phyloP scores from a whole-genome alignment of 2,113 vertebrate species.

The Peromyscus maniculatus region DNA sequence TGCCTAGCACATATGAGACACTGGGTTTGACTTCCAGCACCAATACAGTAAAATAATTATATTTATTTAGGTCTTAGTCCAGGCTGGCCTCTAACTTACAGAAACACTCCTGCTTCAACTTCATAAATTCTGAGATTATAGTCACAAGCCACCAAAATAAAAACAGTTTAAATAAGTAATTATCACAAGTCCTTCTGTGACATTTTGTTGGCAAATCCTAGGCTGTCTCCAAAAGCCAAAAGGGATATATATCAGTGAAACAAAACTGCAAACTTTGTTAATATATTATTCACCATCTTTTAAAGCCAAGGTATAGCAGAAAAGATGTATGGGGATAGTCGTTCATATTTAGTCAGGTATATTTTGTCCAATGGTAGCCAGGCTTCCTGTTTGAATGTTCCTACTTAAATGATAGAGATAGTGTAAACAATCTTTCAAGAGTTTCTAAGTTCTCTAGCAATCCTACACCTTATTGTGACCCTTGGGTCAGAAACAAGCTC shows the following conservation, averaged over 20 bases:
- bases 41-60: background rate
- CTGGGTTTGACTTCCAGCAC: background rate
- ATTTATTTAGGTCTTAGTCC: background rate
- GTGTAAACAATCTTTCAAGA: conserved; percentile 51
- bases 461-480: conserved; percentile 68
- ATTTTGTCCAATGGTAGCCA: conserved; percentile 40
- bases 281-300: conserved; percentile 53
- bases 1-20: background rate
- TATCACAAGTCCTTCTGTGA: conserved; percentile 54
- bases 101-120: background rate
- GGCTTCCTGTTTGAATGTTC: conserved; percentile 45
- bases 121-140: background rate
- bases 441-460: conserved; percentile 54
- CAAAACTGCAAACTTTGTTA: conserved; percentile 51
- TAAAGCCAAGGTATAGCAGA: conserved; percentile 41
- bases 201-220: conserved; percentile 61
- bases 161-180: background rate
- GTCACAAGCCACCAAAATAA: background rate
- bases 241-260: conserved; percentile 57
- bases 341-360: conserved; percentile 44
- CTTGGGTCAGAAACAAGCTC: conserved; percentile 53
- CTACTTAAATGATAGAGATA: conserved; percentile 41
- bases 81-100: background rate
- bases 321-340: conserved; percentile 10
- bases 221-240: conserved; percentile 63